Evolutionary conservation across 2,113 vertebrate genomes (phyloP).

Genomic region (Nicator chloris): DNA sequence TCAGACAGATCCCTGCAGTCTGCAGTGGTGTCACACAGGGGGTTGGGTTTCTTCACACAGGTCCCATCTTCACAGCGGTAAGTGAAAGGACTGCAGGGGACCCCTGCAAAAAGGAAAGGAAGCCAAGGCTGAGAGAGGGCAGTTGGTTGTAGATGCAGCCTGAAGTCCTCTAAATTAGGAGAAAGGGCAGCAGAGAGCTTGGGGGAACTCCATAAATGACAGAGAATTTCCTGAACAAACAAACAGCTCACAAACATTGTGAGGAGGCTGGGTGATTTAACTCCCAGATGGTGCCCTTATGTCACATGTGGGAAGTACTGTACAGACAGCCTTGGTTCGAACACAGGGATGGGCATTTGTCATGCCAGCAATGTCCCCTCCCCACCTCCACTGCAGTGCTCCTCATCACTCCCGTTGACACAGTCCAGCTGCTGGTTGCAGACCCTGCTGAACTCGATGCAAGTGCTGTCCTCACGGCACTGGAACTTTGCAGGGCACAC

Average conservation of each 20-base stretch:
- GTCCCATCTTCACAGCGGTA: constrained; percentile 86
- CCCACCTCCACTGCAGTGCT: constrained; percentile 82
- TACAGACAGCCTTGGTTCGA: not conserved
- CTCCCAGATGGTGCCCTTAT: not conserved
- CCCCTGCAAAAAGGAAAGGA: constrained; percentile 61
- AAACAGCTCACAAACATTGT: not conserved
- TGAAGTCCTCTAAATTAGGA: not conserved
- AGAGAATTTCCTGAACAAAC: not conserved
- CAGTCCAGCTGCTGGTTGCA: constrained; percentile 86
- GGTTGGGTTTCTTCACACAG: constrained; percentile 90
- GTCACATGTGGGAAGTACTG: not conserved
- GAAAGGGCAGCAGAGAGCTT: not conserved
- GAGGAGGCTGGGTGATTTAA: not conserved
- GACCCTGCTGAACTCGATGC: constrained; percentile 83
- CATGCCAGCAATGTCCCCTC: not conserved
- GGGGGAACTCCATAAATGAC: not conserved
- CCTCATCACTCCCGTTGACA: constrained; percentile 79
- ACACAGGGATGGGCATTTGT: not conserved
- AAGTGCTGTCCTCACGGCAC: constrained; percentile 84
- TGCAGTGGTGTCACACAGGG: constrained; percentile 78
- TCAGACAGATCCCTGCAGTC: constrained; percentile 90
- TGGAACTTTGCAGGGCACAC: constrained; percentile 88
- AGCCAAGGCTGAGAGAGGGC: not conserved
- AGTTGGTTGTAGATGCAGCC: not conserved
- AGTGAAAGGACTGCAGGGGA: constrained; percentile 84